Conservation (phyloP, 2,797 vertebrate species). For the Galago senegalensis region DNA sequence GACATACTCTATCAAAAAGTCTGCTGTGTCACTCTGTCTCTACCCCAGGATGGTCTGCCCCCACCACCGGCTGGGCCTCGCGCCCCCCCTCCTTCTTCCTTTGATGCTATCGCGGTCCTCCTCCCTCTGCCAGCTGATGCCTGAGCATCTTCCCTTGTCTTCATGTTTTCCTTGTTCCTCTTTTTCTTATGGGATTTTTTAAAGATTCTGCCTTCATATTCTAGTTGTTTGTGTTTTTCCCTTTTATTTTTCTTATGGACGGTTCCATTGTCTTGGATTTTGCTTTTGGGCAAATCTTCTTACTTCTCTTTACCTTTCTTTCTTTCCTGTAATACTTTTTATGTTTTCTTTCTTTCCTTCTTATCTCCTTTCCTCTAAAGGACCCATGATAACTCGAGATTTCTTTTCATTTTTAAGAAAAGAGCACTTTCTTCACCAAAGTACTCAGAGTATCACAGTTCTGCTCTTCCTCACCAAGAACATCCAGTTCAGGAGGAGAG, state of each 20-base stretch:
- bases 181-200: not conserved
- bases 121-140: not conserved
- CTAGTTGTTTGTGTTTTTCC: not conserved
- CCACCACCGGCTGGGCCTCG: not conserved
- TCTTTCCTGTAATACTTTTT: conserved; percentile 21
- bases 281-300: not conserved
- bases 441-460: not conserved
- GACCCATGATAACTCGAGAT: not conserved
- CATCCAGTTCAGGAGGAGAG: not conserved
- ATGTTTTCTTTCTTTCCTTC: not conserved
- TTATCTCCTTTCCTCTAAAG: not conserved
- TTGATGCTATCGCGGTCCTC: not conserved
- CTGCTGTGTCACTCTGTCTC: not conserved
- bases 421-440: conserved; percentile 41
- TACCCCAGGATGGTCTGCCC: not conserved
- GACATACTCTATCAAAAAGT: not conserved
- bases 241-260: conserved; percentile 17
- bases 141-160: not conserved
- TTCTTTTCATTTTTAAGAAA: conserved; percentile 23
- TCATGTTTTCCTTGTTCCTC: not conserved
- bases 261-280: not conserved
- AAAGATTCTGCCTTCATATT: not conserved
- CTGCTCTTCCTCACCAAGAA: not conserved
- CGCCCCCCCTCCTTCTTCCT: not conserved
- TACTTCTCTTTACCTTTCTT: not conserved